A percentile compares a stretch with the other conserved stretches of the same genome.
Conservation (phyloP, 2,113 vertebrate genomes). For the Barnardius zonarius region DNA sequence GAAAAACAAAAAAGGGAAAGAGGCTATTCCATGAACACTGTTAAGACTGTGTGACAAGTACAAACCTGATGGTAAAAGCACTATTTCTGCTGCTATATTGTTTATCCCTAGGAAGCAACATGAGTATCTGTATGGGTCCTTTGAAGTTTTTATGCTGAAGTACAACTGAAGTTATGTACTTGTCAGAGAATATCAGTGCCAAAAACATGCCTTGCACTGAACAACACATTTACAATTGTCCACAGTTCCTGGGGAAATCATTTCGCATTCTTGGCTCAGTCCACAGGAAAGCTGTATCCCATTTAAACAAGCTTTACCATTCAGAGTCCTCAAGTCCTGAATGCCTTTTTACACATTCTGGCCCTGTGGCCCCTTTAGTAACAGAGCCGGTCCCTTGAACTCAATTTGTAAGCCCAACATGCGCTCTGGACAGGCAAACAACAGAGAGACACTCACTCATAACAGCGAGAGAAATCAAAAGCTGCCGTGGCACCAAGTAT, state of each 20-base stretch:
- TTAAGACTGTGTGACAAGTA: background rate
- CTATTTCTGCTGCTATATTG: background rate
- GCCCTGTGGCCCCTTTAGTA: rapidly evolving
- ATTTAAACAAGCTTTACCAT: background rate
- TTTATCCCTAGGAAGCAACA: background rate
- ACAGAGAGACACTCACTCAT: background rate
- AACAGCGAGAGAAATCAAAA: background rate
- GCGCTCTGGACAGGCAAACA: background rate
- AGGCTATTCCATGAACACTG: background rate
- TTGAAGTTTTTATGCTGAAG: background rate
- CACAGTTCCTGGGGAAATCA: background rate
- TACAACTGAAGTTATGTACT: background rate
- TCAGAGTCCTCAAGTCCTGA: background rate
- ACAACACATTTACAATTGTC: background rate
- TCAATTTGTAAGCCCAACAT: background rate
- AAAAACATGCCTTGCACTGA: background rate
- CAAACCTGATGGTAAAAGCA: background rate
- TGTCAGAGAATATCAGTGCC: background rate
- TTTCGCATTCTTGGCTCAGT: background rate
- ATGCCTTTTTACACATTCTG: background rate
- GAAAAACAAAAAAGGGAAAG: background rate
- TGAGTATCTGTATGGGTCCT: background rate
- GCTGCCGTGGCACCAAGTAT: rapidly evolving
- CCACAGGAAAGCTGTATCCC: background rate
- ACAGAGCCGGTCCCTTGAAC: no score